Conservation (phyloP, 2,113 vertebrate genomes). For the Chaetops frenatus region DNA sequence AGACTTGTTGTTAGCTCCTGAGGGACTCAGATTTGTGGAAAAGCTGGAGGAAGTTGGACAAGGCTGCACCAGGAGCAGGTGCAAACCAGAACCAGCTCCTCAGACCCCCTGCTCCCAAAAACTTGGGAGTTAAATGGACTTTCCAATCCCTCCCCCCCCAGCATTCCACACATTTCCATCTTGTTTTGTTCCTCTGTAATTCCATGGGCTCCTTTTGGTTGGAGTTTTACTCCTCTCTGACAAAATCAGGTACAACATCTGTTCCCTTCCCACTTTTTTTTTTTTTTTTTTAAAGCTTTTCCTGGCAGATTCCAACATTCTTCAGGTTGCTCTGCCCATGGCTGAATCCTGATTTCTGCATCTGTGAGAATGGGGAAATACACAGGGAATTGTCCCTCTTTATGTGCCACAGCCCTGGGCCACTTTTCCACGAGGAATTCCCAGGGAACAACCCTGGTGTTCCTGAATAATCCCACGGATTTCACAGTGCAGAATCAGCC, state of each 20-base stretch:
- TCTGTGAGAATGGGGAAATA: accelerated
- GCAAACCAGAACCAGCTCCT: neutral
- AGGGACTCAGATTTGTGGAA: neutral
- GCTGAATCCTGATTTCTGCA: neutral
- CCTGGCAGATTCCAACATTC: neutral
- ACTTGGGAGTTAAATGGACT: accelerated
- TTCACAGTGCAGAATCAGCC: accelerated
- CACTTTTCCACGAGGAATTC: neutral
- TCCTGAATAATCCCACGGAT: accelerated
- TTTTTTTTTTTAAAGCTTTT: neutral
- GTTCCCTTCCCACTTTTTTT: neutral
- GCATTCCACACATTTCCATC: too few relatives aligned
- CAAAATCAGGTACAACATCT: neutral
- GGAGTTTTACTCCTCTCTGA: neutral
- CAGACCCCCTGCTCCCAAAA: neutral
- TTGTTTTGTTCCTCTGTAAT: neutral
- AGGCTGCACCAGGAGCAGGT: neutral
- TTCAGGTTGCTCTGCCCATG: accelerated
- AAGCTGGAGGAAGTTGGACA: neutral
- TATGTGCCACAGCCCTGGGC: neutral
- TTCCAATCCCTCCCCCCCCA: neutral
- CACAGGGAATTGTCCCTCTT: neutral
- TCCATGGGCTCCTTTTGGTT: accelerated
- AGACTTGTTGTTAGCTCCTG: neutral
- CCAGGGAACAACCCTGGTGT: neutral